Base-by-base conservation (phyloP, 2,113 vertebrate genomes). In the Dendropsophus ebraccatus region DNA sequence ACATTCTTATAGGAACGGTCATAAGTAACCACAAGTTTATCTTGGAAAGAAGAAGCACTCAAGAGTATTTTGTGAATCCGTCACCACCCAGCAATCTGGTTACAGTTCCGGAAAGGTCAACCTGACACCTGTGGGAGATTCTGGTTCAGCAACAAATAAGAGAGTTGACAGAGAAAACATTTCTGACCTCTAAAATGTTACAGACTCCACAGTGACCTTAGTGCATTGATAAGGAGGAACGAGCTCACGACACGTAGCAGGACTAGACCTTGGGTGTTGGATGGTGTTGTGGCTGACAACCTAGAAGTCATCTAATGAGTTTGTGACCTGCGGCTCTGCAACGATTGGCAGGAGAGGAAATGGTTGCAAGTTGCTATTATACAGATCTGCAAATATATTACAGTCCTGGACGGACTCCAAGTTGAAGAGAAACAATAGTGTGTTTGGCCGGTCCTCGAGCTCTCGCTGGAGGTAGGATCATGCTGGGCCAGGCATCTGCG, bases 341-440 rank as follows among this genome's bases (percentile, higher is more conserved):
- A 65, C n/a, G 62, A 69, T 82, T 82, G 79, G 79, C 79, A 81
- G 41, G n/a, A 50, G 58, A 69, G 60, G 60, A 60, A 60, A 80
- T 25, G n/a, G 25, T 23, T 47, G 67, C 60, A 50, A 47, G 41
- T 23, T 70, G 45, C 62, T 52, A 32, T 82, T 81, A 21, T 81
- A 81, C 45, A 50, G 65, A 49, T 35, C 62, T 30, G 56, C 35
- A 85, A 70, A 85, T 79, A 47, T 6, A 78, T 67, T 37, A 65
- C 47, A 52, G 30, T 52, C 8, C 32, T 79, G 84, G 60, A 85
- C 1, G 9, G 17, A 76, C 47, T 85, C 84, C 84, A 54, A 75
- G 47, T 47, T 1, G 75, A 85, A 50, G 23, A 85, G 52, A 74
- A 78, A 70, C 54, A 78, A 50, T 65, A 50, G 37, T 67, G 60